phyloP scores from a whole-genome alignment of 2,113 vertebrate species.

The Tauraco erythrolophus region DNA sequence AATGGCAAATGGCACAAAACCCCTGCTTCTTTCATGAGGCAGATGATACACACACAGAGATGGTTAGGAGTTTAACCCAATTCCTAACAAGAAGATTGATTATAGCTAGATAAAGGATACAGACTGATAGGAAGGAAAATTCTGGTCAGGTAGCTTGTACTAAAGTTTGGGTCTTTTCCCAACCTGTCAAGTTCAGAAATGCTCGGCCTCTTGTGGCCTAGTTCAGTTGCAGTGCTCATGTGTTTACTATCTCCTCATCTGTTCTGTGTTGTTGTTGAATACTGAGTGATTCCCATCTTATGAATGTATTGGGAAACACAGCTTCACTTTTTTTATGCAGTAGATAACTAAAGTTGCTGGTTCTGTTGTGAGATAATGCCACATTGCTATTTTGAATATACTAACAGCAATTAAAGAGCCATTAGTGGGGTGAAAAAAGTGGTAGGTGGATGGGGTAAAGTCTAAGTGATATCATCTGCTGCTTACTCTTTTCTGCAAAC shows the following conservation, averaged over 20 bases:
- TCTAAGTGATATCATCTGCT: neutral
- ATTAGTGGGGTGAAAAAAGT: neutral
- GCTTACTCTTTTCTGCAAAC: neutral
- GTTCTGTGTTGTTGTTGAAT: neutral
- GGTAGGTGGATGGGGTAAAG: neutral
- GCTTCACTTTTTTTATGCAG: conserved; percentile 10
- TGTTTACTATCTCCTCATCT: neutral
- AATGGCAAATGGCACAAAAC: neutral
- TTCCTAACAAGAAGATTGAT: neutral
- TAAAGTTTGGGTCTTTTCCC: neutral
- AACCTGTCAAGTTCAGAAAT: neutral
- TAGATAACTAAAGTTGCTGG: neutral
- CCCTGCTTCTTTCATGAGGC: neutral
- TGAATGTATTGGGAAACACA: neutral
- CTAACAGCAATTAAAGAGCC: neutral
- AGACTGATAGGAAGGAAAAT: neutral
- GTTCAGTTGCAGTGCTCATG: neutral
- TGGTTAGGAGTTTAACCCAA: neutral
- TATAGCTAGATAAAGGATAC: neutral
- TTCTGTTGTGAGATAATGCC: neutral
- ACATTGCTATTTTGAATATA: neutral
- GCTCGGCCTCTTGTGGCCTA: neutral
- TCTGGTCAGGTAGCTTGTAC: neutral
- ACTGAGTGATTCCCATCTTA: neutral
- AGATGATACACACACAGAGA: too few relatives aligned